Evolutionary conservation across 2,888 invertebrate genomes (phyloP).

Genomic region (Chrysolina haemoptera): DNA sequence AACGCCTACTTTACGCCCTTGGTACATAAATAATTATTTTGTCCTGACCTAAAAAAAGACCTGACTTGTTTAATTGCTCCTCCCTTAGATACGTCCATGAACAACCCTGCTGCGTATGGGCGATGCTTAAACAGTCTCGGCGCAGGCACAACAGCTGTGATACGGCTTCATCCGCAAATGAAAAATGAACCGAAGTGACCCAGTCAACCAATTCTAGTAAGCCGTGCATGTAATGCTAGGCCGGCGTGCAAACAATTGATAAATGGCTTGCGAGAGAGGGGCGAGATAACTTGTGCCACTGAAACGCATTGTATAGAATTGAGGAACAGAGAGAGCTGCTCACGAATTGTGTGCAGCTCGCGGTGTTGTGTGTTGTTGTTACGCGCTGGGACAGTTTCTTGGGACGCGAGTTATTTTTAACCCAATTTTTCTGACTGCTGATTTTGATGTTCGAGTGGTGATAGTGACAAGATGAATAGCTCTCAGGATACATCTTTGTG

Average conservation of each 20-base stretch:
- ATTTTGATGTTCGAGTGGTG: conserved; percentile 30
- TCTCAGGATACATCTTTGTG: conserved; percentile 65
- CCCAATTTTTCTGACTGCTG: neutral
- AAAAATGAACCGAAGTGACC: neutral
- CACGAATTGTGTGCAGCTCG: neutral
- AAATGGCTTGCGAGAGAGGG: conserved; percentile 13
- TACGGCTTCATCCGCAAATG: neutral
- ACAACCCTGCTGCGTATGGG: too few species aligned
- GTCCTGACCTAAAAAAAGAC: too few species aligned
- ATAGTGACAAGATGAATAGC: conserved; percentile 34
- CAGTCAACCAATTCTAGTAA: neutral
- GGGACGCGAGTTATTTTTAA: neutral
- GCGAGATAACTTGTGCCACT: conserved; percentile 14
- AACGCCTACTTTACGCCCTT: too few species aligned
- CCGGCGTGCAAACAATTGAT: neutral
- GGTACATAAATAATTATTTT: too few species aligned
- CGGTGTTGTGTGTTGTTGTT: neutral
- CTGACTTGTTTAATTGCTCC: too few species aligned
- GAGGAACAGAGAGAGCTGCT: neutral
- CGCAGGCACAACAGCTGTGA: neutral
- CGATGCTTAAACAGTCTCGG: neutral
- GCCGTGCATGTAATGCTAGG: neutral
- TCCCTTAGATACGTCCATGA: too few species aligned
- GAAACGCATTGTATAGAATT: neutral
- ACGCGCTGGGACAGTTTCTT: neutral